A percentile compares a stretch with the other conserved stretches of the same genome.
Conservation (phyloP, 1,140 invertebrate genomes). For the Sminthurides bifidus region DNA sequence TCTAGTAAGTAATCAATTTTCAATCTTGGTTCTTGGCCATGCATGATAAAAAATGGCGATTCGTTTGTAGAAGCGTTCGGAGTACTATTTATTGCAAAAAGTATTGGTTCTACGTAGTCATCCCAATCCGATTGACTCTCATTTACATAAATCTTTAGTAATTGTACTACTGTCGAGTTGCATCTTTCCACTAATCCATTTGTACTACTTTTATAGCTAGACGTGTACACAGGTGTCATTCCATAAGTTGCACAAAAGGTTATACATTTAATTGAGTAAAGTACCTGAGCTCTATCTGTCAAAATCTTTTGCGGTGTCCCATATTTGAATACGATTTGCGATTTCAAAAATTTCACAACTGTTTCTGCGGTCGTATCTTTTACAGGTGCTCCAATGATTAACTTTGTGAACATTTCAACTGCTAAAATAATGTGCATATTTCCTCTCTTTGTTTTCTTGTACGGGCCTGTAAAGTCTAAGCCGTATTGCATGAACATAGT, state of each 20-base stretch:
- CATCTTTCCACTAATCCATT: conserved; percentile 6
- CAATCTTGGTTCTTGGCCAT: neutral
- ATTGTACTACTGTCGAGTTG: neutral
- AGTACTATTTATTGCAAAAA: conserved; percentile 8
- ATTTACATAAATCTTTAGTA: neutral
- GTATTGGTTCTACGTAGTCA: neutral
- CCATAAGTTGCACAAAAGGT: neutral
- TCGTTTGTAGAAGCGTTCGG: neutral
- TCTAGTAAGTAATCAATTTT: conserved; percentile 8
- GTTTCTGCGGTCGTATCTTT: neutral
- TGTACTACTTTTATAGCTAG: neutral
- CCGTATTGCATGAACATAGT: neutral
- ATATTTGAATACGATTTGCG: neutral
- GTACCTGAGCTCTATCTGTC: neutral
- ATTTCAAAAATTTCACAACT: neutral
- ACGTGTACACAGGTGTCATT: neutral
- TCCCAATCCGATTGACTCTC: conserved; percentile 4
- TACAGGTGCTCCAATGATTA: neutral
- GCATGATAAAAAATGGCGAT: neutral
- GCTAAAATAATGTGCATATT: conserved; percentile 3
- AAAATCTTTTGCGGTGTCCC: neutral
- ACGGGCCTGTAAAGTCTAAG: conserved; percentile 1
- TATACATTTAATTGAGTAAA: neutral
- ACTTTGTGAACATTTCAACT: neutral
- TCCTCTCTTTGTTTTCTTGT: neutral